Evolutionary conservation across 2,797 vertebrate species (phyloP).

Genomic region (Amphiprion clarkii): DNA sequence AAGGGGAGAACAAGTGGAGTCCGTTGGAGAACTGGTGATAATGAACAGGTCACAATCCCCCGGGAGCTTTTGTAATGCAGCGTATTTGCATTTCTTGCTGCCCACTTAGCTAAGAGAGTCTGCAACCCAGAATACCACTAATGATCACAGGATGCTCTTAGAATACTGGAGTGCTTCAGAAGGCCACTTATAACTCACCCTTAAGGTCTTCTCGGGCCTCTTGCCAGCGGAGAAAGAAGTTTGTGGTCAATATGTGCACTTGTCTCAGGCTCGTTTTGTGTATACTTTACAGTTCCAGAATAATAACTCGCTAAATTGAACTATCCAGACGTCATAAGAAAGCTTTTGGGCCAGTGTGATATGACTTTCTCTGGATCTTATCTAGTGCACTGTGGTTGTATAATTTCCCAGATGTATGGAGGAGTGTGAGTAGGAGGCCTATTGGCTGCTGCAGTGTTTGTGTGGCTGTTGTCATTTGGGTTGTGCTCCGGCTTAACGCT

Average conservation of each 20-base stretch:
- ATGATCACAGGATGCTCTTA: conserved; percentile 49
- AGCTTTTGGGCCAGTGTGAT: not conserved
- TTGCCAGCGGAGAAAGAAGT: conserved; percentile 21
- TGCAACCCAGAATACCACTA: conserved; percentile 44
- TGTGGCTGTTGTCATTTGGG: conserved; percentile 38
- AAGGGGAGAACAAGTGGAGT: conserved; percentile 45
- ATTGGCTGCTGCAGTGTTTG: conserved; percentile 37
- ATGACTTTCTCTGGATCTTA: conserved; percentile 30
- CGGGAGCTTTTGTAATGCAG: conserved; percentile 19
- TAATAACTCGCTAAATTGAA: conserved; percentile 1
- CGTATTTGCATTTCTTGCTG: conserved; percentile 59
- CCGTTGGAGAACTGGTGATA: conserved; percentile 33
- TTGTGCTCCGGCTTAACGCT: conserved; percentile 31
- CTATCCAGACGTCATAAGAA: not conserved
- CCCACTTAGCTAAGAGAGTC: conserved; percentile 40
- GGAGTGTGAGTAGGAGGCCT: conserved; percentile 43
- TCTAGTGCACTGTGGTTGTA: conserved; percentile 30
- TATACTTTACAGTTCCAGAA: not conserved
- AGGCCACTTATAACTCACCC: conserved; percentile 16
- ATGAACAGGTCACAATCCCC: conserved; percentile 63
- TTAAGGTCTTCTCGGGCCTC: conserved; percentile 22
- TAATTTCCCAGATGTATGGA: conserved; percentile 53
- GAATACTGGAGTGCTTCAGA: conserved; percentile 24
- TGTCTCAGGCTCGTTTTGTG: not conserved
- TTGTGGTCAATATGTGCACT: conserved; percentile 35